A percentile compares a stretch with the other conserved stretches of the same genome.
These are phyloP conservation scores for Siphonodentalium dalli DNA, from an alignment of 2,888 invertebrate species.

Conservation along the genomic window DNA sequence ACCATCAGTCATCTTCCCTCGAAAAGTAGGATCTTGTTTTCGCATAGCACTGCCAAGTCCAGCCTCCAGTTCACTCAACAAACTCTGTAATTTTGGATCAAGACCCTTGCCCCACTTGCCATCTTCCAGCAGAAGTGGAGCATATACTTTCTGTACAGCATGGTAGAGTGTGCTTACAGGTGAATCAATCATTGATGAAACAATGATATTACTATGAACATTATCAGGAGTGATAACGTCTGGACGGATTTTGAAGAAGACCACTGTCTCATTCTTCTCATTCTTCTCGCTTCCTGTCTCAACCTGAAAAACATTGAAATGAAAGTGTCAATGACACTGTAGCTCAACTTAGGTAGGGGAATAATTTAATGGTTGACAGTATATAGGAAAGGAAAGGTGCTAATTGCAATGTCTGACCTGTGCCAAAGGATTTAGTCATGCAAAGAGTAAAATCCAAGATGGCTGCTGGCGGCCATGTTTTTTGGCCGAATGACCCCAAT, in stretches of 20 bases:
- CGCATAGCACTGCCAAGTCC: slow-evolving; percentile 65
- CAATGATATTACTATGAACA: slow-evolving; percentile 69
- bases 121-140: slow-evolving; percentile 65
- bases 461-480: too few species aligned
- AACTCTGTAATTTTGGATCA: slow-evolving; percentile 67
- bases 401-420: too few species aligned
- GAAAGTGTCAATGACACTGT: too few species aligned
- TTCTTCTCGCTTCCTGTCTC: slow-evolving; percentile 61
- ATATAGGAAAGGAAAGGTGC: neutral
- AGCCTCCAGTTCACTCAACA: slow-evolving; percentile 67
- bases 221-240: slow-evolving; percentile 71
- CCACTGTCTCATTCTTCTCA: slow-evolving; percentile 66
- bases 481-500: too few species aligned
- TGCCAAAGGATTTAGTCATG: too few species aligned
- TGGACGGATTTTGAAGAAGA: slow-evolving; percentile 74
- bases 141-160: slow-evolving; percentile 71
- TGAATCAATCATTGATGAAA: slow-evolving; percentile 72
- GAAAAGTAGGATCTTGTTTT: slow-evolving; percentile 53
- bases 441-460: too few species aligned
- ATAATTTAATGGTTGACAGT: too few species aligned
- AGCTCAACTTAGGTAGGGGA: too few species aligned
- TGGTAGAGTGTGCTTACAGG: slow-evolving; percentile 72
- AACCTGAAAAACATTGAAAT: slow-evolving; percentile 50
- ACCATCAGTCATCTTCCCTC: slow-evolving; percentile 40
- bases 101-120: slow-evolving; percentile 63